Evolutionary conservation across 1,140 invertebrate genomes (phyloP), one percentile per base, ranked within the genome.

Genomic region (Thaumatotibia leucotreta): DNA sequence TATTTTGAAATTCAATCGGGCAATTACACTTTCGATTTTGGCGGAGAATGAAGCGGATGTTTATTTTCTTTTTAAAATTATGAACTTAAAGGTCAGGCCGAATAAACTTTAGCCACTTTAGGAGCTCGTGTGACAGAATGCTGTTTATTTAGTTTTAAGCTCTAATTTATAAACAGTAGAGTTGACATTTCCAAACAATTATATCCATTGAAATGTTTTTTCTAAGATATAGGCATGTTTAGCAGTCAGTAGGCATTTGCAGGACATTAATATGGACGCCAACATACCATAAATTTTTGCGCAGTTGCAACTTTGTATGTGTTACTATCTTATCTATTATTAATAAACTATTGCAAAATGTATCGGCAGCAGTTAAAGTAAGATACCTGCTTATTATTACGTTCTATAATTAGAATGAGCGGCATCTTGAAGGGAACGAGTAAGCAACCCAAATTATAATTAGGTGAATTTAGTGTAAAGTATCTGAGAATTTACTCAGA

Each of bases 1-100:
- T 64, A 64, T 68, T 68, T 68, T 68, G 67, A 62, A 68, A 68
- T 61, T 64, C 52, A 58, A 68, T 64, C 62, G 54, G 62, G 39
- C 67, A 61, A 68, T 64, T 58, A 58, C 54, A 64, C 62, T 68
- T 64, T 68, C 63, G 63, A 32, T 67, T 63, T 63, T 33, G 58
- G 65, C 49, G 32, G 45, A n/a, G 64, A 54, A 65, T 22, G 10
- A 52, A 65, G 50, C 23, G 49, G 29, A 24, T 65, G 10, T 54
- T 54, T 49, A 31, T 65, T 65, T 58, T 58, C 23, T 58, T 58
- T 58, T 58, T 58, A 58, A n/a, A 58, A 58, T 27, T 31, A 58
- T 17, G 29, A 58, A 31, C 23, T 58, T 14, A 58, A 54, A 58
- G 23, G 52, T 58, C 52, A 58, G 17, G 20, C 17, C 39, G 17